Evolutionary conservation across 2,797 vertebrate species (phyloP).

Genomic region (Myotis findleyi): DNA sequence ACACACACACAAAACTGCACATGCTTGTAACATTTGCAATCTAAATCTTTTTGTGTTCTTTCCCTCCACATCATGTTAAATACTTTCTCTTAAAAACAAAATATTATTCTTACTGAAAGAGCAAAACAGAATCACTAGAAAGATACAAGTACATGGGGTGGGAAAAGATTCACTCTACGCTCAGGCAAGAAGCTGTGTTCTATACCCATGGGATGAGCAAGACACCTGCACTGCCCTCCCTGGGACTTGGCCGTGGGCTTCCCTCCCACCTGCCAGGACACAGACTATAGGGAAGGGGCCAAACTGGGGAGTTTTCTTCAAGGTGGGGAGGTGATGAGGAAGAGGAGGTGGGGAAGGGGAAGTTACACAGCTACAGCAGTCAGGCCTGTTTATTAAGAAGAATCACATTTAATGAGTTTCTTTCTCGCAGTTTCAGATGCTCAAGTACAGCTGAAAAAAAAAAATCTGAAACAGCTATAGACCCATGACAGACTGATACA

Average conservation of each 20-base stretch:
- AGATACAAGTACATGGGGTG: conserved; percentile 59
- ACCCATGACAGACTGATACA: conserved; percentile 90
- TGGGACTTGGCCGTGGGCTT: neutral
- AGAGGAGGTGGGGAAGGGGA: neutral
- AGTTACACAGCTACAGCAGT: conserved; percentile 87
- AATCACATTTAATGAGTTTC: conserved; percentile 91
- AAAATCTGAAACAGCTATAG: conserved; percentile 90
- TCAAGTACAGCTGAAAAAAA: conserved; percentile 90
- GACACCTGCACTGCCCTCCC: conserved; percentile 27
- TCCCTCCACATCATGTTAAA: conserved; percentile 75
- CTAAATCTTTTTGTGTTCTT: conserved; percentile 74
- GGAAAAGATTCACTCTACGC: neutral
- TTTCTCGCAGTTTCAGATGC: conserved; percentile 89
- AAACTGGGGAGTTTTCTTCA: neutral
- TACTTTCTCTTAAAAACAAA: conserved; percentile 72
- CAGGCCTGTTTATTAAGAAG: conserved; percentile 89
- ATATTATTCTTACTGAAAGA: conserved; percentile 71
- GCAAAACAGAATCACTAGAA: conserved; percentile 75
- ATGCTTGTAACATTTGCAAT: conserved; percentile 75
- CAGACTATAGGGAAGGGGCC: conserved; percentile 1
- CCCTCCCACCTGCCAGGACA: conserved; percentile 21
- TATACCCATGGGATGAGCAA: neutral
- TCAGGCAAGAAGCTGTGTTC: conserved; percentile 15
- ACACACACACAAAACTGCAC: conserved; percentile 70
- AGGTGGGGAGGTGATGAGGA: neutral